Conservation (phyloP, 2,888 invertebrate species). For the Stenichneumon culpator region DNA sequence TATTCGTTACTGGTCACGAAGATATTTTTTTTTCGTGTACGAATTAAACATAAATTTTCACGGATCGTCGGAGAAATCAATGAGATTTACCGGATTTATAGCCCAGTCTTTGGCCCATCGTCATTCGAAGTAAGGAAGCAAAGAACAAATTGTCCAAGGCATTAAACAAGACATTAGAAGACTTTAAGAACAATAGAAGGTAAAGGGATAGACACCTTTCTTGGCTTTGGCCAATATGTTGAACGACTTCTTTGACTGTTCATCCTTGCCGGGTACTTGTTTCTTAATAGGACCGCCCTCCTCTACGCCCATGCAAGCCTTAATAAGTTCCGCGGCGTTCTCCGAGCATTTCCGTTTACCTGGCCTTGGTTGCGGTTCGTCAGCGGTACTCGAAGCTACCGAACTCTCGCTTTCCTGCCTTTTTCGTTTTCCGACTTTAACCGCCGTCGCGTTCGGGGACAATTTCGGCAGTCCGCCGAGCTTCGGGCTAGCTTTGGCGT, state of each 20-base stretch:
- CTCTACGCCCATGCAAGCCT: conserved; percentile 87
- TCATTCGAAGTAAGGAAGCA: conserved; percentile 64
- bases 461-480: conserved; percentile 73
- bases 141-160: conserved; percentile 65
- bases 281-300: conserved; percentile 83
- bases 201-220: conserved; percentile 81
- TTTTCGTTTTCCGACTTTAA: conserved; percentile 88
- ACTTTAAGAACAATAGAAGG: conserved; percentile 65
- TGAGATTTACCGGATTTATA: conserved; percentile 65
- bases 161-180: conserved; percentile 61
- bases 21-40: conserved; percentile 29
- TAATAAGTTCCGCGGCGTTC: conserved; percentile 88
- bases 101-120: conserved; percentile 63
- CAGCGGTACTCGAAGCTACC: conserved; percentile 88
- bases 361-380: conserved; percentile 86
- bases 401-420: conserved; percentile 93
- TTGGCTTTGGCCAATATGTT: conserved; percentile 83
- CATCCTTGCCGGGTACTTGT: conserved; percentile 84
- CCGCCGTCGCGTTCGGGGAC: conserved; percentile 73
- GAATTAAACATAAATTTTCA: conserved; percentile 64
- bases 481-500: conserved; percentile 85
- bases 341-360: conserved; percentile 88
- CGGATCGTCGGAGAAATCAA: conserved; percentile 66
- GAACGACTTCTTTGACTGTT: conserved; percentile 83
- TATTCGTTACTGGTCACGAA: conserved; percentile 50